Base-by-base conservation (phyloP, 2,888 invertebrate species). In the Patella caerulea region DNA sequence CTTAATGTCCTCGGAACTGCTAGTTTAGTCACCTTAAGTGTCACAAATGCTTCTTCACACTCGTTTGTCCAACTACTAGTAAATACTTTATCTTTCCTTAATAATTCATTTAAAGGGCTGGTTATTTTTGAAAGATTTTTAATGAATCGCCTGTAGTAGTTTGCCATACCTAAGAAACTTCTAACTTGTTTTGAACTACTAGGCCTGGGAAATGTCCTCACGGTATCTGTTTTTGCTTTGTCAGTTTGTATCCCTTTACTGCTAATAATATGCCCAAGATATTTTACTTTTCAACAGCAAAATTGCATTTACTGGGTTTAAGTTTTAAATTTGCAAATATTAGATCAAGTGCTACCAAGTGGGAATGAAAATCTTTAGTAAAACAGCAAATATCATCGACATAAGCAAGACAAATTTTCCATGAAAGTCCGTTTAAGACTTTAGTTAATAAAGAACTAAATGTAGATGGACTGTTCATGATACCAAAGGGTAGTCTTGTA, bases 41-140 rank as follows among this genome's bases (percentile, higher is more conserved):
- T 83, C 1, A 17, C n/a, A n/a, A 56, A 56, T 17, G 56, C 56
- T 56, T 56, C 56, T 56, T 56, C 56, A 56, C 56, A 56, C 5
- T 15, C 3, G 0, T n/a, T 56, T 4, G 17, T 56, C 56, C 56
- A 56, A 56, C n/a, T n/a, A n/a, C n/a, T n/a, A n/a, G 0, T 56
- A 56, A 56, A 56, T 9, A 17, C 56, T 1, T 19, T 19, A 17
- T 65, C 19, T 65, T 65, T 59, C 11, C 11, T n/a, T 12, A 19
- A 19, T 15, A 65, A 17, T 0, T 17, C 9, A 65, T 65, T 65
- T 17, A 19, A 17, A n/a, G 65, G 65, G n/a, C 19, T 65, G 17
- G 7, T 65, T 12, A 19, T 65, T 65, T 17, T 17, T n/a, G 65
- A 5, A 65, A 9, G 19, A 19, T 65, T 15, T 19, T 15, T 17